Base-by-base conservation (phyloP, 2,888 invertebrate species). In the Cephalotes varians region DNA sequence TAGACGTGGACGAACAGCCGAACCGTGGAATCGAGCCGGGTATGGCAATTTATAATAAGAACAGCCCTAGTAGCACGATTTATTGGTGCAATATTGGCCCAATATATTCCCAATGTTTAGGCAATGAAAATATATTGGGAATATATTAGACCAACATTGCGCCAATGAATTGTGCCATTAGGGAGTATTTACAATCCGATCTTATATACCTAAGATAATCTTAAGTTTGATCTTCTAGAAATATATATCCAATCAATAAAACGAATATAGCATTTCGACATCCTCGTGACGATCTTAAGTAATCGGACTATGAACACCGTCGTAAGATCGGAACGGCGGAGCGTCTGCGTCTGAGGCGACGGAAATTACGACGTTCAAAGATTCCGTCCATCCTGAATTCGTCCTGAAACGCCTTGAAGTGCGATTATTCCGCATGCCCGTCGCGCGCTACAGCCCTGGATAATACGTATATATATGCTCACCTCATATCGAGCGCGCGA, bases 401-500 rank as follows among this genome's bases (percentile, higher is more conserved):
- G n/a, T n/a, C n/a, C n/a, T n/a, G n/a, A n/a, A n/a, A n/a, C n/a
- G n/a, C n/a, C n/a, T n/a, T n/a, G n/a, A n/a, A n/a, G n/a, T n/a
- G n/a, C 34, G n/a, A 34, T 60, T 31, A 9, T 71, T 18, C 71
- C 21, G 9, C 2, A 9, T 4, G 18, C 18, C 40, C 25, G 4
- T 1, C 25, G 15, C 4, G 15, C 21, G 15, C 2, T 47, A 34
- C 44, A 15, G 31, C 9, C 47, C 60, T 44, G 64, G 76, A 28
- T 28, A n/a, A n/a, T n/a, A n/a, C n/a, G n/a, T n/a, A n/a, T 44
- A 10, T 25, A 62, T 49, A 7, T 10, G 72, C 88, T 88, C 44
- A 93, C 93, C 93, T 92, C 93, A 94, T 93, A 84, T 92, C 88
- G 79, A 90, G 86, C 56, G 91, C 40, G 47, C 86, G 85, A 80